These are phyloP conservation scores for Emesis furor DNA, from an alignment of 2,888 invertebrate species.

Conservation along the genomic window DNA sequence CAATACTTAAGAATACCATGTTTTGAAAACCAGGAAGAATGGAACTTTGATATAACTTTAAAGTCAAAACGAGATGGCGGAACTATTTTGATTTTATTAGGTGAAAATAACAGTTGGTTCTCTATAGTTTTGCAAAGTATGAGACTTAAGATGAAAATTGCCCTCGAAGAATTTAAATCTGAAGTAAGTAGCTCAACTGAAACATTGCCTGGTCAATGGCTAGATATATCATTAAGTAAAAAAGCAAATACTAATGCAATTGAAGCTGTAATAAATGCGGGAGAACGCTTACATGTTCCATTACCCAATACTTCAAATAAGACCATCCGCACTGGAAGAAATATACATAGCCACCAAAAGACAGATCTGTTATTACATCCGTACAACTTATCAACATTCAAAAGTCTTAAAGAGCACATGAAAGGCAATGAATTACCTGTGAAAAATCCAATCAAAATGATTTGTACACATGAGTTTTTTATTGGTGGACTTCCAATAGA, in stretches of 20 bases:
- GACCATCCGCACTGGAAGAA: slow-evolving; percentile 42
- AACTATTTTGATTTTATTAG: slow-evolving; percentile 83
- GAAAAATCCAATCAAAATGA: slow-evolving; percentile 27
- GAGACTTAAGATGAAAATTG: slow-evolving; percentile 84
- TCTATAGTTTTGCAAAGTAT: slow-evolving; percentile 84
- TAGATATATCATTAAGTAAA: slow-evolving; percentile 84
- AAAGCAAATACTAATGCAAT: slow-evolving; percentile 83
- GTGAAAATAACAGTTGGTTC: slow-evolving; percentile 81
- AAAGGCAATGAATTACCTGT: not conserved
- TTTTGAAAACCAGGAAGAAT: slow-evolving; percentile 82
- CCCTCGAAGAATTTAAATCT: slow-evolving; percentile 79
- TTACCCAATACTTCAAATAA: slow-evolving; percentile 70
- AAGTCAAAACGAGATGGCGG: slow-evolving; percentile 84
- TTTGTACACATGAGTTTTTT: slow-evolving; percentile 85
- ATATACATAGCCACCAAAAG: not conserved
- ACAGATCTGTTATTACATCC: not conserved
- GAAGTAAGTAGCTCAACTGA: slow-evolving; percentile 85
- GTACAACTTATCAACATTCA: not conserved
- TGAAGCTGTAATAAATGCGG: slow-evolving; percentile 85
- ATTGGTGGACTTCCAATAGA: slow-evolving; percentile 83
- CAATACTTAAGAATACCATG: slow-evolving; percentile 86
- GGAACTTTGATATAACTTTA: slow-evolving; percentile 85
- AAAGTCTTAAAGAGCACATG: not conserved
- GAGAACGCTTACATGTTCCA: slow-evolving; percentile 84
- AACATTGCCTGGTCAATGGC: slow-evolving; percentile 84